These are phyloP conservation scores for Onychomys leucogaster DNA, from an alignment of 2,797 vertebrate species.

Conservation along the genomic window DNA sequence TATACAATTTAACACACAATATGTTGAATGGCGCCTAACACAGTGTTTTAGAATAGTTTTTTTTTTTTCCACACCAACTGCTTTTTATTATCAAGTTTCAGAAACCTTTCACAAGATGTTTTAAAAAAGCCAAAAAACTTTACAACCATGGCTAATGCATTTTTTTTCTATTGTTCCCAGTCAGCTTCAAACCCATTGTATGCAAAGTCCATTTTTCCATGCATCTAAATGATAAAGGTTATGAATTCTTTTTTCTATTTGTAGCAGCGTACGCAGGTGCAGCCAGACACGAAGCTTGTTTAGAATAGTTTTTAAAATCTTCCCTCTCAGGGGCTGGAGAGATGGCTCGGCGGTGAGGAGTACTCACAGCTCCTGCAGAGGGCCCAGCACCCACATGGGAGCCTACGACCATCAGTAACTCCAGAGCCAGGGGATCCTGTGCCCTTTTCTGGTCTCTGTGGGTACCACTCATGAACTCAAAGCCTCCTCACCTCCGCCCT, in stretches of 20 bases:
- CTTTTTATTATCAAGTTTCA: slow-evolving; percentile 90
- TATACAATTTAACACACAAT: background rate
- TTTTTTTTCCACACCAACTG: slow-evolving; percentile 87
- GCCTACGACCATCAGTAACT: background rate
- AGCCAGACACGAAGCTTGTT: slow-evolving; percentile 93
- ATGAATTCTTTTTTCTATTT: slow-evolving; percentile 91
- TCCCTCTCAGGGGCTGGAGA: background rate
- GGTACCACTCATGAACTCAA: background rate
- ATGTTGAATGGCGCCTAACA: background rate
- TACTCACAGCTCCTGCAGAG: background rate
- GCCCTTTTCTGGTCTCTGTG: background rate
- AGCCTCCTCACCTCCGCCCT: background rate
- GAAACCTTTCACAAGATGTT: slow-evolving; percentile 92
- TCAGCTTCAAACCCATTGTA: slow-evolving; percentile 89
- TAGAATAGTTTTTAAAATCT: background rate
- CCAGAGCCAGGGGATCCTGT: background rate
- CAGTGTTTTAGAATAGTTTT: too few species aligned
- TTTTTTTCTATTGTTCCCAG: slow-evolving; percentile 87
- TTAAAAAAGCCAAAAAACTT: slow-evolving; percentile 80
- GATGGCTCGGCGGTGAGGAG: background rate
- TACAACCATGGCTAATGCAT: slow-evolving; percentile 87
- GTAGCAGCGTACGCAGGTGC: slow-evolving; percentile 94
- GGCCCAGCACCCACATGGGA: background rate
- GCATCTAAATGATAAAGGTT: slow-evolving; percentile 94
- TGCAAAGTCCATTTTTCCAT: slow-evolving; percentile 94